Percentiles rank a stretch among this genome's conserved stretches.
These are phyloP conservation scores for Phenganax stokvisi DNA, from an alignment of 92 coral and sea anemone species.

Conservation along the genomic window DNA sequence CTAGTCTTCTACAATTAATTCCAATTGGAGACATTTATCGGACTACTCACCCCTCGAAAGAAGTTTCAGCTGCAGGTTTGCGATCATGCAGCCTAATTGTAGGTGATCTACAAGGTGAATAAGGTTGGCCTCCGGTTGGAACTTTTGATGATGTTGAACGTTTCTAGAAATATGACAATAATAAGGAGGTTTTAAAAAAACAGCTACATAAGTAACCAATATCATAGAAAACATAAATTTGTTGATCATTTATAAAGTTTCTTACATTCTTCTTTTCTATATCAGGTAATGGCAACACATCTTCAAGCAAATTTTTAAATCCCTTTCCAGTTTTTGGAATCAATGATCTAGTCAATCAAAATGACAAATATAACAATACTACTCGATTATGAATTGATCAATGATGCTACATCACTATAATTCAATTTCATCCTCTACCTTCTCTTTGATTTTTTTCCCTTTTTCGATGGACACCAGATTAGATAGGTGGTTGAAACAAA, in stretches of 20 bases:
- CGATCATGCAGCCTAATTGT: slow-evolving; percentile 26
- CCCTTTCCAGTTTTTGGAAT: slow-evolving; percentile 2
- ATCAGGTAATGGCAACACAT: slow-evolving; percentile 64
- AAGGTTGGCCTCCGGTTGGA: slow-evolving; percentile 92
- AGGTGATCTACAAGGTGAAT: slow-evolving; percentile 67
- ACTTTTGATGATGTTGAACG: slow-evolving; percentile 66
- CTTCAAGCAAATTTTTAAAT: slow-evolving; percentile 68
- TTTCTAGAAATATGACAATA: slow-evolving; percentile 43
- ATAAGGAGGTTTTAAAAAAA: background rate
- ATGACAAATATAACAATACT: background rate
- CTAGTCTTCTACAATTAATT: background rate
- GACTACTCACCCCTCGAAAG: slow-evolving; percentile 28
- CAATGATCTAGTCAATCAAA: slow-evolving; percentile 9
- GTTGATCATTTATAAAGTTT: background rate
- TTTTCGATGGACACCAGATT: slow-evolving; percentile 88
- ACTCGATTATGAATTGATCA: background rate
- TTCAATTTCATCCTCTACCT: background rate
- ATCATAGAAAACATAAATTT: background rate
- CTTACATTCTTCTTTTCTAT: slow-evolving; percentile 16
- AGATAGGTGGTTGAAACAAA: slow-evolving; percentile 87
- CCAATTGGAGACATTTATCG: background rate
- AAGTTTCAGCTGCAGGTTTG: background rate
- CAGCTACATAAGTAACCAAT: background rate
- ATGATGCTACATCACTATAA: background rate
- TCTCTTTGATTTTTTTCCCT: slow-evolving; percentile 44